phyloP scores from a whole-genome alignment of 1,140 invertebrate genomes.

The Diachasmimorpha longicaudata region DNA sequence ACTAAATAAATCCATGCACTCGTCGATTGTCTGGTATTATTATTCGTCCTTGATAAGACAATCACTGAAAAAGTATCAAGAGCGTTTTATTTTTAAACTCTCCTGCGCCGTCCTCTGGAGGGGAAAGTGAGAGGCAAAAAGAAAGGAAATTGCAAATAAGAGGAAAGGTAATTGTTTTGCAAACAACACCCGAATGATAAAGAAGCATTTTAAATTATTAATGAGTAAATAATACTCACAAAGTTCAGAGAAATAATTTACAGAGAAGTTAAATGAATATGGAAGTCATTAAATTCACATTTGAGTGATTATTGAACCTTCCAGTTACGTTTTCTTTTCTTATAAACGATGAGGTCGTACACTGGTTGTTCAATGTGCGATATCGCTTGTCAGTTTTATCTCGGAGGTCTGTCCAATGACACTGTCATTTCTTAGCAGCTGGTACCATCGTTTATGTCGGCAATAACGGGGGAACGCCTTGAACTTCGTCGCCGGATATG shows the following conservation, averaged over 20 bases:
- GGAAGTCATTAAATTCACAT: not conserved
- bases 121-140: constrained; percentile 5
- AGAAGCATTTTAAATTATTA: not conserved
- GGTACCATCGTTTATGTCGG: not conserved
- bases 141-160: not conserved
- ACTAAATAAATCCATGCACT: no score
- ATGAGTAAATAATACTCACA: not conserved
- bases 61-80: not conserved
- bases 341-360: not conserved
- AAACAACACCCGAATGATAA: not conserved
- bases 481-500: constrained; percentile 11
- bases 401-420: constrained; percentile 3
- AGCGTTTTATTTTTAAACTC: not conserved
- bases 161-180: not conserved
- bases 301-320: not conserved
- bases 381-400: constrained; percentile 7
- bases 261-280: not conserved
- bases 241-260: not conserved
- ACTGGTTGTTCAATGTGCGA: not conserved
- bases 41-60: not conserved
- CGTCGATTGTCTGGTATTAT: not conserved
- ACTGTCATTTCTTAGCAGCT: not conserved
- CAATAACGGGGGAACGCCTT: not conserved
- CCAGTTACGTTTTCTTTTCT: not conserved
- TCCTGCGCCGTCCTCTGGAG: not conserved